These are phyloP conservation scores for Catocala fraxini DNA, from an alignment of 2,888 invertebrate genomes.

Conservation along the genomic window DNA sequence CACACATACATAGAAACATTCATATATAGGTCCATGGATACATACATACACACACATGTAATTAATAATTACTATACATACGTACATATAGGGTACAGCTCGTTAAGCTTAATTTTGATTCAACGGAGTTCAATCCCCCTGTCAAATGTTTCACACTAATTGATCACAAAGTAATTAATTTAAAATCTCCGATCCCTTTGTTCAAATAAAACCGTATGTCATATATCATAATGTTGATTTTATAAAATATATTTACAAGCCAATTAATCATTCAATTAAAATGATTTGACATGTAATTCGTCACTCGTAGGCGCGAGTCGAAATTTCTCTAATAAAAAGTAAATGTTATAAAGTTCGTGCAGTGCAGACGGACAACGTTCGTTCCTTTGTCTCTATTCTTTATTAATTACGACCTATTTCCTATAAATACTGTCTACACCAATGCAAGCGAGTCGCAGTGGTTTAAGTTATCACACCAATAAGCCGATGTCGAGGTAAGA, in stretches of 20 bases:
- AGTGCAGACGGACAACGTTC: slow-evolving; percentile 28
- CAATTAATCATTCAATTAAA: slow-evolving; percentile 70
- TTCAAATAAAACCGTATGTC: slow-evolving; percentile 44
- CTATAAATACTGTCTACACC: too few relatives aligned
- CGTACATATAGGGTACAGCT: slow-evolving; percentile 4
- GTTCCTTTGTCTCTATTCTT: neutral
- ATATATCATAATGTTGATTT: slow-evolving; percentile 45
- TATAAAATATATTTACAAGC: slow-evolving; percentile 37
- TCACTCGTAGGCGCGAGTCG: slow-evolving; percentile 53
- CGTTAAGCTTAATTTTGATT: slow-evolving; percentile 23
- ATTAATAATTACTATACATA: neutral
- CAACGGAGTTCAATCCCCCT: slow-evolving; percentile 30
- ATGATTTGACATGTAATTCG: slow-evolving; percentile 63
- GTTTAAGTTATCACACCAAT: too few relatives aligned
- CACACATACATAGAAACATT: too few relatives aligned
- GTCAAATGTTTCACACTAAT: slow-evolving; percentile 43
- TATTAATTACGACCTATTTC: too few relatives aligned
- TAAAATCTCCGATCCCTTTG: slow-evolving; percentile 22
- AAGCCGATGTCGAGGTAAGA: too few relatives aligned
- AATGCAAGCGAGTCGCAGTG: too few relatives aligned
- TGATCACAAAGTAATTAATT: slow-evolving; percentile 48
- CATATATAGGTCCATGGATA: too few relatives aligned
- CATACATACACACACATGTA: neutral
- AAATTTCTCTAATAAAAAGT: slow-evolving; percentile 49
- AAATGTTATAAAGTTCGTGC: slow-evolving; percentile 23